A percentile compares a stretch with the other conserved stretches of the same genome.
These are phyloP conservation scores for Panorpa germanica DNA, from an alignment of 2,888 invertebrate species.

Conservation along the genomic window DNA sequence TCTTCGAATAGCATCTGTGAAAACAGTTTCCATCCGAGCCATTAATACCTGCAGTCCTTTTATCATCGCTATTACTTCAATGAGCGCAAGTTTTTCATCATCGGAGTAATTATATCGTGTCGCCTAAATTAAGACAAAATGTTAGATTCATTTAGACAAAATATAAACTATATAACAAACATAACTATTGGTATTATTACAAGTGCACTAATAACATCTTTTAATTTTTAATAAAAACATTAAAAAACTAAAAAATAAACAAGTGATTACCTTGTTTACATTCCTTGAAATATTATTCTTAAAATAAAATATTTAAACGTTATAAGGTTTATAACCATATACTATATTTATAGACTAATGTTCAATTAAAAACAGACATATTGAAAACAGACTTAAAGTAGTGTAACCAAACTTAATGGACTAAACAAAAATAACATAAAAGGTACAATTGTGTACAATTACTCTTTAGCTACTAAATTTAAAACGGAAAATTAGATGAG, in stretches of 20 bases:
- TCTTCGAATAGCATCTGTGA: constrained; percentile 73
- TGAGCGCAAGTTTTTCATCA: constrained; percentile 93
- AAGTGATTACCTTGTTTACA: too few relatives aligned
- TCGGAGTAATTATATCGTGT: constrained; percentile 94
- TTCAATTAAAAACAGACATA: too few relatives aligned
- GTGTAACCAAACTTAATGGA: too few relatives aligned
- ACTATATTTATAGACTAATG: too few relatives aligned
- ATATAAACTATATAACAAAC: constrained; percentile 4
- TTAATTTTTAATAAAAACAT: constrained; percentile 8
- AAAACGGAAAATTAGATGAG: too few relatives aligned
- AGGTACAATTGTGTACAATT: too few relatives aligned
- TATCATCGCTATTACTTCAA: constrained; percentile 98
- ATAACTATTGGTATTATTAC: constrained; percentile 4
- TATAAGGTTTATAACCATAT: too few relatives aligned
- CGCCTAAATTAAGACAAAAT: constrained; percentile 42
- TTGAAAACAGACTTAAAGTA: too few relatives aligned
- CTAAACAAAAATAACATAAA: too few relatives aligned
- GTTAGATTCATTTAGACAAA: not conserved
- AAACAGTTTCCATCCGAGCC: constrained; percentile 95
- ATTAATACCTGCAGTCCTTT: constrained; percentile 93
- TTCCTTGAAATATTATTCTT: too few relatives aligned
- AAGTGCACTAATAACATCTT: not conserved
- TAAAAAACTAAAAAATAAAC: constrained; percentile 5
- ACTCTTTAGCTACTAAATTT: too few relatives aligned
- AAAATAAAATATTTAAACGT: too few relatives aligned